Evolutionary conservation across 1,140 invertebrate genomes (phyloP).

Genomic region (Pseudomyrmex cubaensis): DNA sequence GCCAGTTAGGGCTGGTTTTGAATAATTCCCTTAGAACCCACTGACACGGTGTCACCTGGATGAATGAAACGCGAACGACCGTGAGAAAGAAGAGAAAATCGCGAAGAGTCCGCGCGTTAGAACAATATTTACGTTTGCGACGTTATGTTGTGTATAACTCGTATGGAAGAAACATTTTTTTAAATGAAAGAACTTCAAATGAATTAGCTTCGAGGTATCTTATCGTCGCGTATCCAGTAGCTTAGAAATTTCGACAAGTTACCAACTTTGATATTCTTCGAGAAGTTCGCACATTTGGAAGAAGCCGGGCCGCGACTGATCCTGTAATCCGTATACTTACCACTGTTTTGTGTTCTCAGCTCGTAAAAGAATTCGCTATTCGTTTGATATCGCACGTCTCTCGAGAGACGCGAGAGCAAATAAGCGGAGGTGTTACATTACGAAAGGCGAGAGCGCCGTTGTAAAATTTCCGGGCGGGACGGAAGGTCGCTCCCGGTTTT

Average conservation of each 20-base stretch:
- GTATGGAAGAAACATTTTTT: slow-evolving; percentile 3
- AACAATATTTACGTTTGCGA: slow-evolving; percentile 53
- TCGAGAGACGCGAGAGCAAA: slow-evolving; percentile 8
- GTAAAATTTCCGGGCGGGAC: slow-evolving; percentile 62
- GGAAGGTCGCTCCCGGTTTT: slow-evolving; percentile 65
- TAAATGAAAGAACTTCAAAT: slow-evolving; percentile 18
- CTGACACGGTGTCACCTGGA: slow-evolving; percentile 75
- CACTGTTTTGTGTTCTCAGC: neutral
- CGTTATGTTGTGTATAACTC: neutral
- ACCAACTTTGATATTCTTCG: neutral
- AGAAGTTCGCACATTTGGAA: neutral
- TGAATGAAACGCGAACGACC: slow-evolving; percentile 70
- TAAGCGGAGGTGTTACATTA: slow-evolving; percentile 39
- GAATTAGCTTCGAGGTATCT: neutral
- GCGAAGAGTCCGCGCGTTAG: slow-evolving; percentile 23
- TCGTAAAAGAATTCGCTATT: slow-evolving; percentile 20
- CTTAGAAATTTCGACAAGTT: no score
- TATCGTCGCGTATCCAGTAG: neutral
- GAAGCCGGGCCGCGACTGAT: neutral
- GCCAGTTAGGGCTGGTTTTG: slow-evolving; percentile 77
- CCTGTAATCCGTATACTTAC: neutral
- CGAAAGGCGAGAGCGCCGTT: slow-evolving; percentile 1
- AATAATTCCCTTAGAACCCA: slow-evolving; percentile 76
- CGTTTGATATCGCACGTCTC: neutral
- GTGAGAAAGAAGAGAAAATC: slow-evolving; percentile 60